Evolutionary conservation across 35 echinoderm and acorn worm species (phyloP), one percentile per base, ranked within the genome.

Genomic region (Apostichopus californicus): DNA sequence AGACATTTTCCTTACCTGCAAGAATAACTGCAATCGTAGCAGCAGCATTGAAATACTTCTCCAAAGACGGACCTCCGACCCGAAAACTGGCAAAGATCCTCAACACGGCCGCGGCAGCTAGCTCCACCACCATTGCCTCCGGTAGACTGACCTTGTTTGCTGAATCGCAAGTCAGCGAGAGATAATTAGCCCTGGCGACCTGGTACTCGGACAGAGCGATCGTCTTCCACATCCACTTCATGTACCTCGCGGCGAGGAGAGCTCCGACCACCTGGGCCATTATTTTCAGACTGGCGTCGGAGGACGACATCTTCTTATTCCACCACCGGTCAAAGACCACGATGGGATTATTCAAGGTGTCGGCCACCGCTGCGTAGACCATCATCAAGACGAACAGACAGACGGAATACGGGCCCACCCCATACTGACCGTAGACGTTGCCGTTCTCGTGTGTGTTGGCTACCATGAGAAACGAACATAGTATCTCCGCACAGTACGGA

Each of bases 401-500:
- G 26, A 83, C 55, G 4, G 97, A 93, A 92, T 94, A 98, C 26
- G 94, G 77, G 77, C 80, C 77, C 4, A 91, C 88, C 20, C 92
- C 93, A 17, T 96, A 92, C 78, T 88, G 90, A 5, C 86, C 79
- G 20, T 94, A 92, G 21, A 96, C 87, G 56, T 96, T 93, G 22
- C 97, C 95, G 53, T 99, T 99, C 56, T 99, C 97, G 57, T 91
- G 94, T 46, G 89, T 80, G 64, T 95, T 96, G 21, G 91, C 94
- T 18, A 94, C 89, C 53, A 99, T 65, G 5, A 94, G 97, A 77
- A 99, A 99, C 2, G 93, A 85, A 65, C 81, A 92, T 22, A 99
- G 55, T 25, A 94, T 77, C 92, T 99, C 97, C 6, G 92, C 97
- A 46, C 93, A 86, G 23, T 95, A 99, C 8, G 83, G 91, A 61